A percentile compares a stretch with the other conserved stretches of the same genome.
Conservation (phyloP, 2,888 invertebrate genomes). For the Papilio elwesi region DNA sequence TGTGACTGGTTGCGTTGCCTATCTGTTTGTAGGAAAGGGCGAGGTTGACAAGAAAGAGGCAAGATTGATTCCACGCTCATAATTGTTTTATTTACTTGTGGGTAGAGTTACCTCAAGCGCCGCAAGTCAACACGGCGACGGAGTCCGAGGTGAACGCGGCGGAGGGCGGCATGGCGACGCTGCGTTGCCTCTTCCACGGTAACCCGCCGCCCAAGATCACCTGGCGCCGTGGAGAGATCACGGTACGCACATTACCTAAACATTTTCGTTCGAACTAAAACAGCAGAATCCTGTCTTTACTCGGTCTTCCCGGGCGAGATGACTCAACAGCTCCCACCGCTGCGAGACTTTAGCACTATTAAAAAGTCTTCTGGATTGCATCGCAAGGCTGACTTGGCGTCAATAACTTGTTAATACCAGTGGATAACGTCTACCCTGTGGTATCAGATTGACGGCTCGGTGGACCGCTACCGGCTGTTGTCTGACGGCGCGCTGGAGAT, state of each 20-base stretch:
- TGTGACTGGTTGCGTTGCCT: too few relatives aligned
- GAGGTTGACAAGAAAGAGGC: too few relatives aligned
- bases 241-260: conserved; percentile 78
- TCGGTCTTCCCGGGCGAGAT: neutral
- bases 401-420: neutral
- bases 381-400: neutral
- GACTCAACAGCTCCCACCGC: neutral
- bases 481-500: conserved; percentile 92
- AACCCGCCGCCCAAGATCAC: conserved; percentile 90
- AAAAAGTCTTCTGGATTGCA: neutral
- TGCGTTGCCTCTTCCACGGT: conserved; percentile 90
- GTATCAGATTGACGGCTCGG: conserved; percentile 88
- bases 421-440: neutral
- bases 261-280: neutral
- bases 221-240: conserved; percentile 89
- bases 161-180: conserved; percentile 89
- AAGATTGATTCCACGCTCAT: neutral
- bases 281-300: neutral
- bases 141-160: conserved; percentile 86
- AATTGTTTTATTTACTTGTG: neutral
- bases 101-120: conserved; percentile 65
- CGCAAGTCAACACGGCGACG: conserved; percentile 65
- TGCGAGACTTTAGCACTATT: neutral
- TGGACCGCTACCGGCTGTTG: conserved; percentile 88
- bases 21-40: too few relatives aligned